Base-by-base conservation (phyloP, 2,888 invertebrate species). In the Sphecodes monilicornis region DNA sequence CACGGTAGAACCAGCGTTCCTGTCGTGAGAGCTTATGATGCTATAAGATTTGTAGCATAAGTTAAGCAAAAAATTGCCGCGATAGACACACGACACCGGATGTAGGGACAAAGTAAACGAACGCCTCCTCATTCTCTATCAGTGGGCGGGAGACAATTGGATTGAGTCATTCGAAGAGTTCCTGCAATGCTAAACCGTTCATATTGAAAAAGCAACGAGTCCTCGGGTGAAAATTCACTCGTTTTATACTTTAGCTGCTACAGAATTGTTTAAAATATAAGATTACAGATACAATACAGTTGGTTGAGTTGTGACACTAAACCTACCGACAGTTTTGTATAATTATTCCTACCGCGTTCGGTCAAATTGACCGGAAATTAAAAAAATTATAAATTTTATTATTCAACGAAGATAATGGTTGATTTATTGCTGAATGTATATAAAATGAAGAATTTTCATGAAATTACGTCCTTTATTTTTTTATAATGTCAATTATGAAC, bases 1-100 rank as follows among this genome's bases (percentile, higher is more conserved):
- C 79, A 81, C 79, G 79, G 74, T 83, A 26, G 50, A 41, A 5
- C 29, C 60, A 16, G 29, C 8, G 68, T 72, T 29, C 10, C 43
- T 22, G 29, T 60, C 29, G 60, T 29, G 8, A 29, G 60, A n/a
- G n/a, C n/a, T 18, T 60, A 60, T 32, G 29, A 29, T 29, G 60
- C 60, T 29, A 60, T 60, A 29, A 29, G 29, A 0, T 29, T 29
- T 29, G 16, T 32, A 18, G 3, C 18, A 29, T 60, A 60, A 60
- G 18, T 60, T 60, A 1, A 29, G 29, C 16, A 60, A 60, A 26
- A 32, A 0, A 60, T 60, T 60, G 8, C 18, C 60, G 60, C 29
- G 60, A 29, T 5, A 60, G 26, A 57, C 57, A 16, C 11, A 26
- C 57, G 57, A 57, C 57, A 29, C 60, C 60, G 60, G 60, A 60